Evolutionary conservation across 2,888 invertebrate genomes (phyloP).

Genomic region (Oscheius sp.): DNA sequence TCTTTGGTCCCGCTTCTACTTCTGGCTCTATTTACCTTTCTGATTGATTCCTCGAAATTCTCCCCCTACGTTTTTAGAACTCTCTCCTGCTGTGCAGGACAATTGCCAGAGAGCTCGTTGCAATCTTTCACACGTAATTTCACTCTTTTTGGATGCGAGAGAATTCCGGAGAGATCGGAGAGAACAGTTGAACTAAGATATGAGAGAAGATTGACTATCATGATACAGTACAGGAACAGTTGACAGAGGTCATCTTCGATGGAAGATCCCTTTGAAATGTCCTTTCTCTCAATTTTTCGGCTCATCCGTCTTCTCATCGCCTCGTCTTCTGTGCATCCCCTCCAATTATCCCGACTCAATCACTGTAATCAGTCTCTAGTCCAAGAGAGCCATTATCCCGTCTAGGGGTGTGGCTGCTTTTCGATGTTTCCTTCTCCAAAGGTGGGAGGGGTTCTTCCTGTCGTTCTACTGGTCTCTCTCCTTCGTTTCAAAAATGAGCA

Average conservation of each 20-base stretch:
- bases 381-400: not conserved
- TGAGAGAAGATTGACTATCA: too few species aligned
- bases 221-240: too few species aligned
- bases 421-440: slow-evolving; percentile 27
- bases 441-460: slow-evolving; percentile 10
- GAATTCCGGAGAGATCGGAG: too few species aligned
- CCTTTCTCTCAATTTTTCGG: too few species aligned
- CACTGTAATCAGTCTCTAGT: too few species aligned
- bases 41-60: slow-evolving; percentile 29
- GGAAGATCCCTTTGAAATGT: too few species aligned
- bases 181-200: too few species aligned
- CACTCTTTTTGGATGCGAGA: slow-evolving; percentile 2
- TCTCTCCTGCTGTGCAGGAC: slow-evolving; percentile 1
- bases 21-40: slow-evolving; percentile 33
- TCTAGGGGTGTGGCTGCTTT: slow-evolving; percentile 29
- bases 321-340: too few species aligned
- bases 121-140: slow-evolving; percentile 25
- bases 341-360: too few species aligned
- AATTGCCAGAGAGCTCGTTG: not conserved
- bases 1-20: slow-evolving; percentile 24
- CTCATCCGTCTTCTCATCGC: too few species aligned
- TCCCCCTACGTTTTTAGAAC: slow-evolving; percentile 13
- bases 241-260: too few species aligned
- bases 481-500: not conserved
- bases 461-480: slow-evolving; percentile 2